These are phyloP conservation scores for Grapholita molesta DNA, from an alignment of 1,140 invertebrate species.

Conservation along the genomic window DNA sequence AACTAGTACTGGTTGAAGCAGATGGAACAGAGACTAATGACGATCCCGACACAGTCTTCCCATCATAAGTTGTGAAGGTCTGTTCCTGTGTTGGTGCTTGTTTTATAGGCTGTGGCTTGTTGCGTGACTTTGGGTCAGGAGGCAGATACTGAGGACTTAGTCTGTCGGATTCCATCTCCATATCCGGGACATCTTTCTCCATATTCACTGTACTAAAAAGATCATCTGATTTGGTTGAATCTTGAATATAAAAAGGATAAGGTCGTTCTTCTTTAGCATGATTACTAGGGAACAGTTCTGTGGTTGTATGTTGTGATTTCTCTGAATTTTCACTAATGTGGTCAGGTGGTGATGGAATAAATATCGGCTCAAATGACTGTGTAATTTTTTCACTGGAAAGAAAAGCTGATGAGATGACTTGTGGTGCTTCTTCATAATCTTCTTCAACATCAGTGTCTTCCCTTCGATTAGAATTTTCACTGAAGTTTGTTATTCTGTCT, in stretches of 20 bases:
- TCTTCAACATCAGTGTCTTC: conserved; percentile 77
- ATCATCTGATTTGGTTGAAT: conserved; percentile 52
- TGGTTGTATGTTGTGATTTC: conserved; percentile 35
- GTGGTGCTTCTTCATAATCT: conserved; percentile 71
- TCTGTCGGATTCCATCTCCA: conserved; percentile 84
- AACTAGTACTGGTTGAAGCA: conserved; percentile 29
- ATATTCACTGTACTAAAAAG: conserved; percentile 64
- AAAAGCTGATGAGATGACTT: conserved; percentile 51
- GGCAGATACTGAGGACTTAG: conserved; percentile 84
- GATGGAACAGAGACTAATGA: conserved; percentile 78
- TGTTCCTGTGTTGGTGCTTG: conserved; percentile 69
- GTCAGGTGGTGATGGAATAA: conserved; percentile 84
- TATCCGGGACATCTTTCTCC: conserved; percentile 68
- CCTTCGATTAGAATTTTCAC: conserved; percentile 69
- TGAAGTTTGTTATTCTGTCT: conserved; percentile 74
- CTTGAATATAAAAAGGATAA: conserved; percentile 69
- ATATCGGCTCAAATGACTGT: conserved; percentile 85
- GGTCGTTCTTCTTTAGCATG: conserved; percentile 71
- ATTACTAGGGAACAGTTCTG: conserved; percentile 63
- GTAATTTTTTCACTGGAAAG: conserved; percentile 73
- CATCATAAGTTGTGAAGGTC: conserved; percentile 84
- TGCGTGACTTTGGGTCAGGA: conserved; percentile 74
- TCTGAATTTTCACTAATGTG: conserved; percentile 64
- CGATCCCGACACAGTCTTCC: conserved; percentile 83
- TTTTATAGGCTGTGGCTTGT: conserved; percentile 38